These are phyloP conservation scores for Eidolon helvum DNA, from an alignment of 2,113 vertebrate species.

Conservation along the genomic window DNA sequence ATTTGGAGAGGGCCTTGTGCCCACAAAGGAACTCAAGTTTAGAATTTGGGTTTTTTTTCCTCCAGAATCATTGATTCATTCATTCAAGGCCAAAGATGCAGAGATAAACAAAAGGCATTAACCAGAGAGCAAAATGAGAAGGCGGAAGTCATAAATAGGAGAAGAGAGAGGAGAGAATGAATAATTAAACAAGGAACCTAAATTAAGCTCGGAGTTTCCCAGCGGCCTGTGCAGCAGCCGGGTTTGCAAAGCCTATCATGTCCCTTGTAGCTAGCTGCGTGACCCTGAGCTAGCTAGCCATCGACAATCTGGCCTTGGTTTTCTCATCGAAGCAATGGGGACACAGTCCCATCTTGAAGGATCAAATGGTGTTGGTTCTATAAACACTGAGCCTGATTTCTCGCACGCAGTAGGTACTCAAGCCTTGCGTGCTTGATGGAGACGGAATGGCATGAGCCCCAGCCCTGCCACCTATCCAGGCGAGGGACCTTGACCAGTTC, in stretches of 20 bases:
- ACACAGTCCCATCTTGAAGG: neutral
- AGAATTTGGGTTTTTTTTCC: neutral
- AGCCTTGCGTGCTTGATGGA: rapidly evolving
- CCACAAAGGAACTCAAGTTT: neutral
- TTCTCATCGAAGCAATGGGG: neutral
- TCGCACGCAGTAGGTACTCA: neutral
- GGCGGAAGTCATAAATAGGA: constrained; percentile 62
- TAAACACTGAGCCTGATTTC: neutral
- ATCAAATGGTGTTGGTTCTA: neutral
- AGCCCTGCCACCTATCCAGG: neutral
- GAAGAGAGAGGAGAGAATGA: constrained; percentile 42
- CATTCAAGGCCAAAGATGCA: constrained; percentile 41
- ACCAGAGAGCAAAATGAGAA: neutral
- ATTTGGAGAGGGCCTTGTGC: neutral
- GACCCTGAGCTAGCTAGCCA: neutral
- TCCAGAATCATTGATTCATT: constrained; percentile 59
- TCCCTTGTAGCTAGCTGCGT: neutral
- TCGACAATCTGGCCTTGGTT: neutral
- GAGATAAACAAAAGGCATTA: constrained; percentile 49
- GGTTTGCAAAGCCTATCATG: neutral
- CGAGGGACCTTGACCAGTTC: neutral
- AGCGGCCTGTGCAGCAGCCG: neutral
- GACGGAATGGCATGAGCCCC: neutral
- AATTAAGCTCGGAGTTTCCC: constrained; percentile 69
- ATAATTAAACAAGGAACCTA: constrained; percentile 71